phyloP scores from a whole-genome alignment of 2,797 vertebrate species.

The Diceros bicornis region DNA sequence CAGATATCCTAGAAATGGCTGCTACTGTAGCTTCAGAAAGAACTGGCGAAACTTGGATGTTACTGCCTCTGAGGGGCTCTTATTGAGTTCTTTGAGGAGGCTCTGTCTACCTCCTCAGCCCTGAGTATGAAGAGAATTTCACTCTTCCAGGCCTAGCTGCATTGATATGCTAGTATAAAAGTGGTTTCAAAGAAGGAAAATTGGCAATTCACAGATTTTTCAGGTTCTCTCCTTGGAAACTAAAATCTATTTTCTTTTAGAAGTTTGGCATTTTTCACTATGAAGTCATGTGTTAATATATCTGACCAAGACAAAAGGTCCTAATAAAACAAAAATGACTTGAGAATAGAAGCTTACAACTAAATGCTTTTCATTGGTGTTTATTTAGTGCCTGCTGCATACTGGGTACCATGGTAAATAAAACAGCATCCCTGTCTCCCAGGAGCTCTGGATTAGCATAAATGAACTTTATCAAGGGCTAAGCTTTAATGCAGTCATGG shows the following conservation, averaged over 20 bases:
- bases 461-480: not conserved
- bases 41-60: not conserved
- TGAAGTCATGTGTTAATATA: constrained; percentile 9
- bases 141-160: not conserved
- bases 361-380: not conserved
- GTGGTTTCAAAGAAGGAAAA: constrained; percentile 50
- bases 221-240: not conserved
- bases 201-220: not conserved
- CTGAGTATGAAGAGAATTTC: not conserved
- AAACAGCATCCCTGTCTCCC: not conserved
- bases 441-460: not conserved
- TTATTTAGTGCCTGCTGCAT: not conserved
- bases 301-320: not conserved
- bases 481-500: not conserved
- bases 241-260: constrained; percentile 44
- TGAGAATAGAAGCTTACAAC: not conserved
- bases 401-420: too few relatives aligned
- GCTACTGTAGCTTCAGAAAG: not conserved
- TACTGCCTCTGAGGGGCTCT: not conserved
- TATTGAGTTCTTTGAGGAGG: not conserved
- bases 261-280: not conserved
- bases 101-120: not conserved
- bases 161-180: not conserved
- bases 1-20: not conserved
- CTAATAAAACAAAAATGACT: constrained; percentile 10